These are phyloP conservation scores for Trinectes maculatus DNA, from an alignment of 2,113 vertebrate species.

Conservation along the genomic window DNA sequence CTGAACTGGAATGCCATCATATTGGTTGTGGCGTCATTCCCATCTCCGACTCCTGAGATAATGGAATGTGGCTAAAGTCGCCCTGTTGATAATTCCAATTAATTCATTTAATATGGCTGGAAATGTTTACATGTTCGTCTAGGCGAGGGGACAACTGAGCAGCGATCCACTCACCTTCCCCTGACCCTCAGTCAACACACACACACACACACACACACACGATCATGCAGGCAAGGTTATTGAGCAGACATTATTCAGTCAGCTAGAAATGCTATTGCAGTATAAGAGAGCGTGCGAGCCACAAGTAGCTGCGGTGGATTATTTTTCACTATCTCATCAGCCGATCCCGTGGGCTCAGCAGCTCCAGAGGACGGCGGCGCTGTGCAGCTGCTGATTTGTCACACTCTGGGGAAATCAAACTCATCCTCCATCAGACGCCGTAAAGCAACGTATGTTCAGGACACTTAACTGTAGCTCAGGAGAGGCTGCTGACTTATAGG, in stretches of 20 bases:
- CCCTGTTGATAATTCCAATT: conserved; percentile 18
- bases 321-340: conserved; percentile 64
- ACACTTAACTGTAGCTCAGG: conserved; percentile 6
- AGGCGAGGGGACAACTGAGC: conserved; percentile 13
- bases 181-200: conserved; percentile 27
- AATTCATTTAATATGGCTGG: conserved; percentile 17
- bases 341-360: conserved; percentile 58
- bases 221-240: conserved; percentile 23
- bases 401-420: conserved; percentile 67
- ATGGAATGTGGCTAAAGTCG: not conserved
- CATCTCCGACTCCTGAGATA: not conserved
- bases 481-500: not conserved
- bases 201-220: not conserved
- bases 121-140: conserved; percentile 24
- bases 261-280: conserved; percentile 35
- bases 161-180: conserved; percentile 32
- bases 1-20: not conserved
- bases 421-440: conserved; percentile 26
- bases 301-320: conserved; percentile 52
- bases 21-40: not conserved
- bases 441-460: conserved; percentile 30
- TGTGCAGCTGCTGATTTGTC: conserved; percentile 50
- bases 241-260: conserved; percentile 46
- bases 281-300: conserved; percentile 23
- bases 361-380: conserved; percentile 38